Conservation (phyloP, 2,797 vertebrate genomes). For the Percopsis omiscomaycus region DNA sequence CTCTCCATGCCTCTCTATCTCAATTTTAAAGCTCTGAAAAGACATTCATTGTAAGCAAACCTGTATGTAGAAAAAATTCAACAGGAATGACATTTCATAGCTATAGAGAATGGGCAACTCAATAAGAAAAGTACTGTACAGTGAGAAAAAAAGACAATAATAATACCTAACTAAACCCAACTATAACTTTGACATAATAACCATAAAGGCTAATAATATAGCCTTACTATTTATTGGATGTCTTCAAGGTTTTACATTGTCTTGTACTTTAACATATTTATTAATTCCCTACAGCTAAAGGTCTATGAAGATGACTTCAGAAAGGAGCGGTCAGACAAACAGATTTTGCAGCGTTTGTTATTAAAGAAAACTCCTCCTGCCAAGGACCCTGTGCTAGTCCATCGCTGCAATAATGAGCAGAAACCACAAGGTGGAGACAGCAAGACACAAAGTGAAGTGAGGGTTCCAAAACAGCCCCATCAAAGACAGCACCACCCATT, state of each 20-base stretch:
- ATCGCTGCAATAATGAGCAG: slow-evolving; percentile 79
- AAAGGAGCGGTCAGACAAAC: slow-evolving; percentile 80
- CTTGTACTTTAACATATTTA: neutral
- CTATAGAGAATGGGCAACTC: too few species aligned
- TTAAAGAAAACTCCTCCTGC: slow-evolving; percentile 64
- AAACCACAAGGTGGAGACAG: slow-evolving; percentile 53
- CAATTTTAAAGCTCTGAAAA: neutral
- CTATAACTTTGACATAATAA: too few species aligned
- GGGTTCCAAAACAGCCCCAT: slow-evolving; percentile 1
- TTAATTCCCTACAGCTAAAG: slow-evolving; percentile 69
- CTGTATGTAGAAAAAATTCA: neutral
- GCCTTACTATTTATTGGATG: neutral
- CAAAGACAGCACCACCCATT: slow-evolving; percentile 60
- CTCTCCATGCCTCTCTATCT: neutral
- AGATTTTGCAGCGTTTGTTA: slow-evolving; percentile 79
- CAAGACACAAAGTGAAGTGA: slow-evolving; percentile 52
- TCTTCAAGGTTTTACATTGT: neutral
- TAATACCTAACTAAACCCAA: too few species aligned
- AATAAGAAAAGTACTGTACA: too few species aligned
- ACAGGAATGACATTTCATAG: neutral
- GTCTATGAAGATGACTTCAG: slow-evolving; percentile 82
- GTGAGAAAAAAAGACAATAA: too few species aligned
- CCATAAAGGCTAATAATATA: too few species aligned
- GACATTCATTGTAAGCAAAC: neutral
- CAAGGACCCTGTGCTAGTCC: slow-evolving; percentile 73